Evolutionary conservation across 53 echinoderm and acorn worm species (phyloP).

Genomic region (Crossaster papposus): DNA sequence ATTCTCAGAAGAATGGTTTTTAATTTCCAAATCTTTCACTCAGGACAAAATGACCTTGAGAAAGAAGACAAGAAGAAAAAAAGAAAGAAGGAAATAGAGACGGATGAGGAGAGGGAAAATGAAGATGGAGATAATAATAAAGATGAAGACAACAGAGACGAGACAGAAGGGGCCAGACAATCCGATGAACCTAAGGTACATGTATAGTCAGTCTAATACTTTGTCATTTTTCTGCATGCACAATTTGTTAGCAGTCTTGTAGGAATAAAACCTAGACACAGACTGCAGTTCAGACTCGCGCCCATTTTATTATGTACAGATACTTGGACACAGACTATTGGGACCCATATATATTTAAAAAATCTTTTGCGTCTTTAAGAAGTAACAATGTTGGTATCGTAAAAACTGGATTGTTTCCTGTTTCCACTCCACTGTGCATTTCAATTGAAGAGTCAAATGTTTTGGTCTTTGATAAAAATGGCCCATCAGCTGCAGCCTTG

Average conservation of each 20-base stretch:
- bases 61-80: slow-evolving; percentile 19
- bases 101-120: background rate
- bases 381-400: no score
- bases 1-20: background rate
- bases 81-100: background rate
- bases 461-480: no score
- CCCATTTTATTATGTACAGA: no score
- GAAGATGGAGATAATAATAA: background rate
- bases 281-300: no score
- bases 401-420: no score
- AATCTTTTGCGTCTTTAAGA: no score
- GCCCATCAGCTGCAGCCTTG: no score
- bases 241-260: background rate
- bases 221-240: background rate
- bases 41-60: background rate
- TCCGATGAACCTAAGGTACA: slow-evolving; percentile 60
- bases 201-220: slow-evolving; percentile 6
- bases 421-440: no score
- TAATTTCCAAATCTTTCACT: background rate
- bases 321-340: background rate
- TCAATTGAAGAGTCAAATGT: no score
- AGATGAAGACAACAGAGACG: background rate
- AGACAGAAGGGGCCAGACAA: slow-evolving; percentile 27
- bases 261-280: no score
- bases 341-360: background rate